Evolutionary conservation across 2,888 invertebrate species (phyloP), one percentile per base, ranked within the genome.

Genomic region (Iselma pallidipennis): DNA sequence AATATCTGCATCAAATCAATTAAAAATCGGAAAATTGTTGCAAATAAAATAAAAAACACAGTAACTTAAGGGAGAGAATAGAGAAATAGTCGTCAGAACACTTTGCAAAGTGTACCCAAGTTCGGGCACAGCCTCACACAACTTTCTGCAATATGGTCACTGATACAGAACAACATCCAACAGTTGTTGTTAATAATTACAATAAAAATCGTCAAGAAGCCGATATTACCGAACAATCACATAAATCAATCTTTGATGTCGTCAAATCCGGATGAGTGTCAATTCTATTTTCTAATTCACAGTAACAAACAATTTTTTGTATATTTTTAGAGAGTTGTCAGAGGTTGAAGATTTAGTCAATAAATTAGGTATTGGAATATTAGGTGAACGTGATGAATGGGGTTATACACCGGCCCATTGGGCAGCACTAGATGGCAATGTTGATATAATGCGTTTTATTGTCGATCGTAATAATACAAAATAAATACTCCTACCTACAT

Each of bases 381-480:
- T 96, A 59, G 88, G 90, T 57, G 90, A 90, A 0, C 86, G 95
- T 19, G 96, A 96, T 81, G 92, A 94, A 77, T 95, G 95, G 84
- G 96, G 96, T 16, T 95, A 96, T 81, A 95, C 95, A 0, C 94
- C 95, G 0, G 94, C 94, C 19, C 96, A 96, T 79, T 96, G 95
- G 95, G 93, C 91, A 0, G 92, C 92, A 48, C 83, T 96, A 51
- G 94, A 95, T 76, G 95, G 95, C 26, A 94, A 94, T 78, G 91
- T 93, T n/a, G 91, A 94, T 68, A 89, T 95, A 56, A 92, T 95
- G 88, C 85, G 94, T 4, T 94, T 92, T 76, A 85, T 96, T 56
- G 89, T 95, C 16, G 94, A 95, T n/a, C n/a, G n/a, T n/a, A n/a
- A n/a, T n/a, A n/a, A n/a, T n/a, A n/a, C n/a, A n/a, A n/a, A n/a